Evolutionary conservation across 1,140 invertebrate genomes (phyloP).

Genomic region (Lasioglossum albipes): DNA sequence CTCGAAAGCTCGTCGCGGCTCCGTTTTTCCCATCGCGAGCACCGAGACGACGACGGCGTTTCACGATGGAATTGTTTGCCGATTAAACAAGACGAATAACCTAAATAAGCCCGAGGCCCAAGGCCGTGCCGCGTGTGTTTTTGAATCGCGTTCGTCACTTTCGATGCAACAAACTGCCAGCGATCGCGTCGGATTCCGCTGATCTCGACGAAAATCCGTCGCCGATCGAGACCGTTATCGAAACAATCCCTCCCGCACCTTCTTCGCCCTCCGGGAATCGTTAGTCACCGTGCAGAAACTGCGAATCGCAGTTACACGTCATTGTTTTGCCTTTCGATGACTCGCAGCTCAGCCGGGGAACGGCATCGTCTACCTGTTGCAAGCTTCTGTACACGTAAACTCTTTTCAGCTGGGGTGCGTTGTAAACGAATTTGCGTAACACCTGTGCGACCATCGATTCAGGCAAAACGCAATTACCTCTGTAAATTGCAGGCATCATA

Average conservation of each 20-base stretch:
- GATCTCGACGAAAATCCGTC: constrained; percentile 10
- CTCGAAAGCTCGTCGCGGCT: not conserved
- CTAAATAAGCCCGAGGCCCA: constrained; percentile 47
- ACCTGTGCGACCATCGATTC: too few relatives aligned
- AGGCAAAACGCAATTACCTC: too few relatives aligned
- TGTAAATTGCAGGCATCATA: too few relatives aligned
- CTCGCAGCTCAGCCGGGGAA: not conserved
- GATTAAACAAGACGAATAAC: constrained; percentile 53
- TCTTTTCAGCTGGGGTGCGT: not conserved
- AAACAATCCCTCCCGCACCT: not conserved
- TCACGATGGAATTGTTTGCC: constrained; percentile 39
- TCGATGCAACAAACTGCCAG: not conserved
- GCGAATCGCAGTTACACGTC: not conserved
- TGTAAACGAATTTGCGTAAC: not conserved
- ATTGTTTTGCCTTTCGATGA: not conserved
- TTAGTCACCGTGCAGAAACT: not conserved
- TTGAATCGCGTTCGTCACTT: constrained; percentile 41
- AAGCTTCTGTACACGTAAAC: not conserved
- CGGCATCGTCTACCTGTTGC: not conserved
- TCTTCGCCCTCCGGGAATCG: too few relatives aligned
- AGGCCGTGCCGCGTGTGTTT: constrained; percentile 35
- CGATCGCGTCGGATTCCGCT: constrained; percentile 16
- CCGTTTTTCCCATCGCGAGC: not conserved
- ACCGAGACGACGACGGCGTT: not conserved
- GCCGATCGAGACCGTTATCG: not conserved